These are phyloP conservation scores for Galerucella nymphaeae DNA, from an alignment of 2,888 invertebrate species.

Conservation along the genomic window DNA sequence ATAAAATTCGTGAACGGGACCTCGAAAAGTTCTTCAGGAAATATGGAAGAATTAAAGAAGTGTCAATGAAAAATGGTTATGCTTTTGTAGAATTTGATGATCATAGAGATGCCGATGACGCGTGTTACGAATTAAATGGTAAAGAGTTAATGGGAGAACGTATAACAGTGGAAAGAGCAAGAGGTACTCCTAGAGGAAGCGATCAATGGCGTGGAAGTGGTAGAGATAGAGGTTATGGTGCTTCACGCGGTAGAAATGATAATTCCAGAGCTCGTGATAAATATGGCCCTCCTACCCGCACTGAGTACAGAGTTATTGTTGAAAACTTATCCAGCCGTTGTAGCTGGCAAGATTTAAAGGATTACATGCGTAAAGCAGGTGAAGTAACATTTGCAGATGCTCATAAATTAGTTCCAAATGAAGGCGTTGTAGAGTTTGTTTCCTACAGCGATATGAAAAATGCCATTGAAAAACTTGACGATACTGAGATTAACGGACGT, in stretches of 20 bases:
- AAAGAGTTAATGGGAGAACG: slow-evolving; percentile 95
- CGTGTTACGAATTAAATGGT: slow-evolving; percentile 97
- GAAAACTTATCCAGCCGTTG: slow-evolving; percentile 98
- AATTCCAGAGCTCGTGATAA: slow-evolving; percentile 72
- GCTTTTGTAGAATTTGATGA: slow-evolving; percentile 99
- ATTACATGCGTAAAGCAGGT: slow-evolving; percentile 97
- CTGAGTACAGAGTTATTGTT: slow-evolving; percentile 95
- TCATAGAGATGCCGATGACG: slow-evolving; percentile 97
- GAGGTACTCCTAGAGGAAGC: slow-evolving; percentile 78
- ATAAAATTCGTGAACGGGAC: slow-evolving; percentile 91
- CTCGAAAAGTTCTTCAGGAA: slow-evolving; percentile 96
- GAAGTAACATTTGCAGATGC: slow-evolving; percentile 98
- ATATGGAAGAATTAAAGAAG: slow-evolving; percentile 92
- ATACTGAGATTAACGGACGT: slow-evolving; percentile 93
- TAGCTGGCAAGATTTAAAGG: slow-evolving; percentile 99
- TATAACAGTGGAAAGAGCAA: slow-evolving; percentile 87
- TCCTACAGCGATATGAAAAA: slow-evolving; percentile 92
- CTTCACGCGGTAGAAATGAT: slow-evolving; percentile 69
- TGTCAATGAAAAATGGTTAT: slow-evolving; percentile 96
- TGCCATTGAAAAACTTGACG: slow-evolving; percentile 93
- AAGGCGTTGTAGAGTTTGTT: slow-evolving; percentile 89
- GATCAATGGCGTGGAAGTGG: slow-evolving; percentile 76
- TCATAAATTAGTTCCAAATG: slow-evolving; percentile 76
- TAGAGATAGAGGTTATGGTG: slow-evolving; percentile 41
- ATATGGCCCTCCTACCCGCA: slow-evolving; percentile 97